Conservation (phyloP, 2,888 invertebrate species). For the Parnassius smintheus region DNA sequence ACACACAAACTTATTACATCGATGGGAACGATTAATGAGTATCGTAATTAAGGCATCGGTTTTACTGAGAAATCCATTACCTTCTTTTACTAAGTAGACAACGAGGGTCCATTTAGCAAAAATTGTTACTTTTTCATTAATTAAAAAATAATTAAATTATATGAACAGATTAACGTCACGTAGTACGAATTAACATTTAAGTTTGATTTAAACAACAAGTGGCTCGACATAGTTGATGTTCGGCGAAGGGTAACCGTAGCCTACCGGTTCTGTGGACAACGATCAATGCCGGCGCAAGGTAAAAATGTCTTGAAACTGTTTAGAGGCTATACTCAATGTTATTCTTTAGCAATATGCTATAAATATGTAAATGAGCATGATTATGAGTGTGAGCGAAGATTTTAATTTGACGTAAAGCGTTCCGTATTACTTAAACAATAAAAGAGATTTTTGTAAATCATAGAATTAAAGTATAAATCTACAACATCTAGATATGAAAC, state of each 20-base stretch:
- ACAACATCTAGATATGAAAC: no score
- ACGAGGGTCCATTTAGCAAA: not conserved
- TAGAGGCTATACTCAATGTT: constrained; percentile 44
- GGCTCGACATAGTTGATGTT: constrained; percentile 42
- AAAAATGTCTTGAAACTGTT: constrained; percentile 65
- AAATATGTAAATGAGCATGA: constrained; percentile 27
- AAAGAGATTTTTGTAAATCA: not conserved
- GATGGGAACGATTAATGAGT: not conserved
- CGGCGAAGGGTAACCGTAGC: constrained; percentile 73
- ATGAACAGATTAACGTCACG: not conserved
- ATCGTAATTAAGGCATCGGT: constrained; percentile 2
- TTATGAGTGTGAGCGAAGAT: constrained; percentile 2
- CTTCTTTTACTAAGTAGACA: not conserved
- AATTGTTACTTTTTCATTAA: no score
- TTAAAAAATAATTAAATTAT: not conserved
- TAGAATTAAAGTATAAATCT: no score
- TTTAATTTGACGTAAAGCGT: not conserved
- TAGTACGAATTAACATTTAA: constrained; percentile 19
- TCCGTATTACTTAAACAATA: not conserved
- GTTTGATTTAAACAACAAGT: constrained; percentile 45
- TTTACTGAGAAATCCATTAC: constrained; percentile 3
- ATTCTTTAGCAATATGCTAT: constrained; percentile 23
- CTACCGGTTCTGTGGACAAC: constrained; percentile 73
- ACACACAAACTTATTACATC: no score
- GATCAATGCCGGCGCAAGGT: constrained; percentile 74